These are phyloP conservation scores for Drosophila athabasca DNA, from an alignment of 1,140 invertebrate genomes.

Conservation along the genomic window DNA sequence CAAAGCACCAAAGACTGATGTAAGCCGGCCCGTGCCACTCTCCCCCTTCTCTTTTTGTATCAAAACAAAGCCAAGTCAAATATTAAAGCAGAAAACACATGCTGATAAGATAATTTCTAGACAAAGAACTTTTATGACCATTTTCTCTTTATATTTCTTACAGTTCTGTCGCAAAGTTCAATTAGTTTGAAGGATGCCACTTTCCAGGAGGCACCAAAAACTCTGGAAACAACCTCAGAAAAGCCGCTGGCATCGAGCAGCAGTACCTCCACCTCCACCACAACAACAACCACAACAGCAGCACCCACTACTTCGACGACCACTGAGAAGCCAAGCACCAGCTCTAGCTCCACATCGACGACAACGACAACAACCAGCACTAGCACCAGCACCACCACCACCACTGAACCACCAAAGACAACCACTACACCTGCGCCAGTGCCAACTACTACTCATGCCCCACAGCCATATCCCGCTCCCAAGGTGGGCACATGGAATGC, in stretches of 20 bases:
- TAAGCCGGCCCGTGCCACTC: too few relatives aligned
- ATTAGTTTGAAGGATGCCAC: slow-evolving; percentile 40
- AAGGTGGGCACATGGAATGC: slow-evolving; percentile 85
- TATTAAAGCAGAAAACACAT: too few relatives aligned
- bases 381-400: slow-evolving; percentile 32
- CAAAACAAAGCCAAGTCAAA: too few relatives aligned
- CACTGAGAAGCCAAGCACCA: slow-evolving; percentile 12
- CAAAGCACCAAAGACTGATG: too few relatives aligned
- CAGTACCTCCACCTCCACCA: slow-evolving; percentile 32
- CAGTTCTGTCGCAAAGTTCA: slow-evolving; percentile 50
- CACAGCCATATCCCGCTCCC: slow-evolving; percentile 84
- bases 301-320: slow-evolving; percentile 45
- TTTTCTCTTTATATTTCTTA: slow-evolving; percentile 14
- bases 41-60: too few relatives aligned
- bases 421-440: slow-evolving; percentile 61
- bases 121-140: not conserved
- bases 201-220: slow-evolving; percentile 3
- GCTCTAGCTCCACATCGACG: slow-evolving; percentile 38
- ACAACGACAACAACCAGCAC: slow-evolving; percentile 18
- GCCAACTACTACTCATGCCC: slow-evolving; percentile 58
- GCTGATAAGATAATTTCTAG: too few relatives aligned
- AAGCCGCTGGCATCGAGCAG: slow-evolving; percentile 6
- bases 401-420: slow-evolving; percentile 38
- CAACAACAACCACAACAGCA: slow-evolving; percentile 6
- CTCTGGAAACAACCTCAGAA: slow-evolving; percentile 5